Base-by-base conservation (phyloP, 2,888 invertebrate genomes). In the Diarsia dahlii region DNA sequence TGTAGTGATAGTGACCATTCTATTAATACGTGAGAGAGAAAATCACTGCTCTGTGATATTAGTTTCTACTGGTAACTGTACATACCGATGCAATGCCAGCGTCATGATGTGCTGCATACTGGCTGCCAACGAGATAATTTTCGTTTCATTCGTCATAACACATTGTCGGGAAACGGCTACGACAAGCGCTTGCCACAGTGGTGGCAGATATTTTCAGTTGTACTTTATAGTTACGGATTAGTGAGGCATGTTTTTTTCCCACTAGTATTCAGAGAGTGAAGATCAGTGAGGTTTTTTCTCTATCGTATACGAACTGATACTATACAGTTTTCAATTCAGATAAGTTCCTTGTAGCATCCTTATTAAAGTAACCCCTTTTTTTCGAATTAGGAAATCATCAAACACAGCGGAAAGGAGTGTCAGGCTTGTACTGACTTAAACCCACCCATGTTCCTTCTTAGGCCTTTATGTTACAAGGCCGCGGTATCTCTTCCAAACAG, bases 51-150 rank as follows among this genome's bases (percentile, higher is more conserved):
- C 28, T 28, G 18, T 18, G 58, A 18, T 60, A 60, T 60, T 34
- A 34, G 18, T 34, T 34, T 10, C 13, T 45, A 3, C 34, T 74
- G 46, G 67, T 63, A 64, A 73, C 70, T 52, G 69, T 54, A 46
- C 5, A 34, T 39, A 68, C 45, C 6, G 52, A 64, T 71, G 79
- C 72, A 64, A 13, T 65, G 56, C 54, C 34, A 64, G 60, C 68
- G 78, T 73, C 79, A 66, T 69, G 63, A 70, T 71, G 62, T 60
- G 68, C 28, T 48, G 65, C 74, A 77, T 76, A 76, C 81, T 69
- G 77, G 84, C 88, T 88, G 90, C 87, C 88, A 89, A 88, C 84
- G 70, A 87, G 90, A 91, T 91, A 91, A n/a, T n/a, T n/a, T n/a
- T n/a, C n/a, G n/a, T n/a, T n/a, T n/a, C n/a, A n/a, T n/a, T n/a